Base-by-base conservation (phyloP, 2,888 invertebrate genomes). In the Dromius quadrimaculatus region DNA sequence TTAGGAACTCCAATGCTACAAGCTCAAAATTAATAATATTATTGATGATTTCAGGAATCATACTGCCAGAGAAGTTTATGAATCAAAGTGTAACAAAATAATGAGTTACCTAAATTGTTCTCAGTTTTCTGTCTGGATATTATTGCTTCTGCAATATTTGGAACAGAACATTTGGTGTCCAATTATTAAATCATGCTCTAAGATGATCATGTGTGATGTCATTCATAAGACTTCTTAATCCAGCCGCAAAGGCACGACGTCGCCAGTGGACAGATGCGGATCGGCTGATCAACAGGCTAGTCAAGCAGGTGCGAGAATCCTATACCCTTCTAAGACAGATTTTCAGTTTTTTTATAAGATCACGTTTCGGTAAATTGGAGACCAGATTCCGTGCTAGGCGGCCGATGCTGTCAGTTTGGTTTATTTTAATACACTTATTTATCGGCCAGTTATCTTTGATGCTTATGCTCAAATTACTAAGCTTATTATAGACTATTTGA, bases 401-500 rank as follows among this genome's bases (percentile, higher is more conserved):
- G 28, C 32, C 50, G 15, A 6, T 28, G 6, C 28, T 47, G 45
- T 64, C 47, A 64, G 15, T 28, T 54, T 28, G 23, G 34, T 19
- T 64, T 47, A 64, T 64, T 64, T 45, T 64, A 47, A 47, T 28
- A 28, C 47, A 47, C 11, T 32, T 47, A 64, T 64, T 64, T 47
- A 64, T 64, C 64, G 64, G 64, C 20, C 17, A 28, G 45, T 64
- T 64, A 64, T 45, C 64, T 64, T 20, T 32, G 19, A 64, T 34
- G 50, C 50, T 15, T 34, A 17, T 47, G 34, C 64, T 45, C 45
- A 45, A 47, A 64, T 64, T 64, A 64, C 64, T 64, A 64, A 64
- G 47, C 64, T 64, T 64, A 64, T 64, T 64, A 64, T 34, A 47
- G 64, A 15, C 32, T 19, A 28, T 64, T 64, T 64, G 47, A 47